These are phyloP conservation scores for Enteromius viviparus DNA, from an alignment of 2,797 vertebrate genomes.

Conservation along the genomic window DNA sequence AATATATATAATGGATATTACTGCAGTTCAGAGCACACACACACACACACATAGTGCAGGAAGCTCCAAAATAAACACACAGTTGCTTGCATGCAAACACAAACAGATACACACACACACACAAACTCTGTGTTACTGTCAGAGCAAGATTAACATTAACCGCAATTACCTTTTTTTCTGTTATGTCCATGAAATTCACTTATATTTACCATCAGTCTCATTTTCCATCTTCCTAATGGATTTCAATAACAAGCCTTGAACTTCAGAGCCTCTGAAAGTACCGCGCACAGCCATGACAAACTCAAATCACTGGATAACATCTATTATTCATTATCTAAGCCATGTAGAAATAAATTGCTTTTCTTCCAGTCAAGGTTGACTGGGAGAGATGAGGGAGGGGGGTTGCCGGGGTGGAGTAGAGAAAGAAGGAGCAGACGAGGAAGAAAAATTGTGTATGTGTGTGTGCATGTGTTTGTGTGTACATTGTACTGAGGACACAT, in stretches of 20 bases:
- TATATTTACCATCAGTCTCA: slow-evolving; percentile 83
- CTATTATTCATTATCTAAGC: slow-evolving; percentile 71
- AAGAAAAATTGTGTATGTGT: neutral
- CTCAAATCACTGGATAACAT: slow-evolving; percentile 65
- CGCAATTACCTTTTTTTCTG: slow-evolving; percentile 64
- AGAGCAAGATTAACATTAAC: slow-evolving; percentile 87
- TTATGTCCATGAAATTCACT: slow-evolving; percentile 84
- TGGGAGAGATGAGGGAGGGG: slow-evolving; percentile 41
- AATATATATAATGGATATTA: slow-evolving; percentile 99
- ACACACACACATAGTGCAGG: slow-evolving; percentile 51
- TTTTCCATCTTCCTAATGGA: slow-evolving; percentile 77
- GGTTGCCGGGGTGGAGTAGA: neutral
- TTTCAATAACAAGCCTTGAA: slow-evolving; percentile 76
- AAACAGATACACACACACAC: slow-evolving; percentile 52
- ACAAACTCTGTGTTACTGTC: slow-evolving; percentile 57
- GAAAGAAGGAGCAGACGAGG: slow-evolving; percentile 31
- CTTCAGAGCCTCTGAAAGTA: slow-evolving; percentile 65
- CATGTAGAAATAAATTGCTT: slow-evolving; percentile 67
- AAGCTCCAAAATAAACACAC: slow-evolving; percentile 44
- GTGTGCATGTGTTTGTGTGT: slow-evolving; percentile 1
- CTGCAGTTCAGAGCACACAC: slow-evolving; percentile 78
- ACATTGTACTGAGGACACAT: slow-evolving; percentile 24
- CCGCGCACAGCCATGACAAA: slow-evolving; percentile 68
- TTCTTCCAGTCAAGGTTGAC: slow-evolving; percentile 60
- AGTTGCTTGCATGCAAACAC: slow-evolving; percentile 38